Evolutionary conservation across 2,888 invertebrate genomes (phyloP).

Genomic region (Polydesmus complanatus): DNA sequence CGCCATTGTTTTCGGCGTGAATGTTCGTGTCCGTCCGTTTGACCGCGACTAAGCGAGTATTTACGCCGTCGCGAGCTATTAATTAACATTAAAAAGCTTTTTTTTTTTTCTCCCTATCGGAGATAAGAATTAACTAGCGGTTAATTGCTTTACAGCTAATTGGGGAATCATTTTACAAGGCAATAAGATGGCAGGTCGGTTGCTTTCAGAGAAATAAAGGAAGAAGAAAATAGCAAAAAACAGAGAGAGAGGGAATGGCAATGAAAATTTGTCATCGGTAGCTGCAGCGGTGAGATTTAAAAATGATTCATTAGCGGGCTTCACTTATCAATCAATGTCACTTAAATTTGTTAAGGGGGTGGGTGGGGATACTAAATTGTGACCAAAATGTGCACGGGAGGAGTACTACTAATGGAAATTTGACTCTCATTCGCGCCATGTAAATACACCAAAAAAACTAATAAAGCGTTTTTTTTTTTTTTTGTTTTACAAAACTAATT

Average conservation of each 20-base stretch:
- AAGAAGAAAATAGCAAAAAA: no score
- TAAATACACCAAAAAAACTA: no score
- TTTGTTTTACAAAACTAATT: no score
- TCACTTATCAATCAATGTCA: neutral
- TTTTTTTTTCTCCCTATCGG: no score
- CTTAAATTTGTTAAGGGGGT: neutral
- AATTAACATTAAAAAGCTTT: no score
- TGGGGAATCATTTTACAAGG: neutral
- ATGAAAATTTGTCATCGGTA: neutral
- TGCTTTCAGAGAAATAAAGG: no score
- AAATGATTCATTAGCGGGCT: neutral
- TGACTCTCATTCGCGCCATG: neutral
- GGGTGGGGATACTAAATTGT: neutral
- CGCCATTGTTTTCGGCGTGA: no score
- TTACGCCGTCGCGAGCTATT: no score
- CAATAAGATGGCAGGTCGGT: no score
- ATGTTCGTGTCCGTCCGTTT: no score
- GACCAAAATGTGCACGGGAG: neutral
- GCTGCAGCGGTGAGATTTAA: neutral
- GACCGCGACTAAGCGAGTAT: no score
- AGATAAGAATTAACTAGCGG: neutral
- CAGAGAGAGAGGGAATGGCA: neutral
- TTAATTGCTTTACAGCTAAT: neutral
- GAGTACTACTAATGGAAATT: neutral
- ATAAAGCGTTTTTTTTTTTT: no score